phyloP scores from a whole-genome alignment of 2,113 vertebrate genomes.

The Ibidorhyncha struthersii region DNA sequence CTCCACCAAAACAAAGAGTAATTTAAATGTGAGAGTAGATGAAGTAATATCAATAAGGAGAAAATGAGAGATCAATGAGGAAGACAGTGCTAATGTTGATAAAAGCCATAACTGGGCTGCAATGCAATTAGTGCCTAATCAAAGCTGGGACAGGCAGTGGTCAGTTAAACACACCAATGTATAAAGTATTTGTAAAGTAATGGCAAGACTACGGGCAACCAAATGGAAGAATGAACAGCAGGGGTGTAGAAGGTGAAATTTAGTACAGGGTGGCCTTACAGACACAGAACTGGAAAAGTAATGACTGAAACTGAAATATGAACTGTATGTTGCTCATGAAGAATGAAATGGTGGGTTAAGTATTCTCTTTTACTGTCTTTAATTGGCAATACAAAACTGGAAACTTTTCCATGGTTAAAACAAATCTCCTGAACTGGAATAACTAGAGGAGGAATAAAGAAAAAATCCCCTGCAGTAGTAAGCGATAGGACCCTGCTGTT shows the following conservation, averaged over 20 bases:
- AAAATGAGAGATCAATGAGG: conserved; percentile 18
- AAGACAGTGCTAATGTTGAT: neutral
- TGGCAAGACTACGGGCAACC: neutral
- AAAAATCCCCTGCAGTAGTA: neutral
- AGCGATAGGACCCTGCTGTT: neutral
- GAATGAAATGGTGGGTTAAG: neutral
- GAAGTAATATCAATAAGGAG: neutral
- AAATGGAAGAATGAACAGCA: neutral
- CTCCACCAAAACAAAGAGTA: neutral
- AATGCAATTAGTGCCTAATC: neutral
- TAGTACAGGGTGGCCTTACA: neutral
- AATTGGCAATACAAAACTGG: neutral
- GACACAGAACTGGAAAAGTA: neutral
- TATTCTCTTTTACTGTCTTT: neutral
- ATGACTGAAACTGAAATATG: neutral
- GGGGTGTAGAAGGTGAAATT: neutral
- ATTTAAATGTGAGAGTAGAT: neutral
- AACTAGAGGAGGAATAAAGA: neutral
- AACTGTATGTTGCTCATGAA: neutral
- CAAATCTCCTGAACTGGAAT: neutral
- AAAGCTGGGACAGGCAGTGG: neutral
- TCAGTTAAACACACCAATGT: neutral
- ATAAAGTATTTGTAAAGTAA: neutral
- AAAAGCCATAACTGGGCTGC: neutral
- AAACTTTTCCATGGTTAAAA: neutral